These are phyloP conservation scores for Idaea straminata DNA, from an alignment of 2,888 invertebrate species.

Conservation along the genomic window DNA sequence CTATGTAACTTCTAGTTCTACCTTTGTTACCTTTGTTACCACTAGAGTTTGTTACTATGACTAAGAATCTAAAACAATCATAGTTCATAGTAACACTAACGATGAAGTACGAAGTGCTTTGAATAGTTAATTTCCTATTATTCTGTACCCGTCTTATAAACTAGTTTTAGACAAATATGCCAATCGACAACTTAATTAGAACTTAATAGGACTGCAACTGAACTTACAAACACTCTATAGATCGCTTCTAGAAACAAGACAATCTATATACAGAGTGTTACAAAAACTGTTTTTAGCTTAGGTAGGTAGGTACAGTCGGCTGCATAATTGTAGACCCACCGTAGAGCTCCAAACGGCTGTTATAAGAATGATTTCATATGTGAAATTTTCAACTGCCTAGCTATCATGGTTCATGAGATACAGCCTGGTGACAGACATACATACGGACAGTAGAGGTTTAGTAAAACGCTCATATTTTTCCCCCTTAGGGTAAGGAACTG, in stretches of 20 bases:
- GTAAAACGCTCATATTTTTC: too few relatives aligned
- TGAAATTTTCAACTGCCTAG: too few relatives aligned
- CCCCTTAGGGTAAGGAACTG: too few relatives aligned
- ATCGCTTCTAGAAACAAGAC: neutral
- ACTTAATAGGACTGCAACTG: neutral
- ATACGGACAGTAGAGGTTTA: too few relatives aligned
- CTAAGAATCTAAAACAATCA: neutral
- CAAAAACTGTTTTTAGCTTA: too few relatives aligned
- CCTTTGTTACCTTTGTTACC: neutral
- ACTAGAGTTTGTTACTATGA: neutral
- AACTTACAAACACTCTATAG: neutral
- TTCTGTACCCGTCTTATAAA: conserved; percentile 17
- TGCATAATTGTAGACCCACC: too few relatives aligned
- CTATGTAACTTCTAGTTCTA: neutral
- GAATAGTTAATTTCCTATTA: conserved; percentile 26
- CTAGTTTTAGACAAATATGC: conserved; percentile 33
- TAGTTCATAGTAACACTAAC: neutral
- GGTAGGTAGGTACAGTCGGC: too few relatives aligned
- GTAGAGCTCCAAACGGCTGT: too few relatives aligned
- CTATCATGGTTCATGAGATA: too few relatives aligned
- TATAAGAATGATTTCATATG: too few relatives aligned
- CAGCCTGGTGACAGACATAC: too few relatives aligned
- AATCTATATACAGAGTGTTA: neutral
- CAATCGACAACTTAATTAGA: conserved; percentile 28
- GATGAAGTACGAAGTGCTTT: conserved; percentile 8